Evolutionary conservation across 1,140 invertebrate genomes (phyloP), one percentile per base, ranked within the genome.

Genomic region (Coelopa frigida): DNA sequence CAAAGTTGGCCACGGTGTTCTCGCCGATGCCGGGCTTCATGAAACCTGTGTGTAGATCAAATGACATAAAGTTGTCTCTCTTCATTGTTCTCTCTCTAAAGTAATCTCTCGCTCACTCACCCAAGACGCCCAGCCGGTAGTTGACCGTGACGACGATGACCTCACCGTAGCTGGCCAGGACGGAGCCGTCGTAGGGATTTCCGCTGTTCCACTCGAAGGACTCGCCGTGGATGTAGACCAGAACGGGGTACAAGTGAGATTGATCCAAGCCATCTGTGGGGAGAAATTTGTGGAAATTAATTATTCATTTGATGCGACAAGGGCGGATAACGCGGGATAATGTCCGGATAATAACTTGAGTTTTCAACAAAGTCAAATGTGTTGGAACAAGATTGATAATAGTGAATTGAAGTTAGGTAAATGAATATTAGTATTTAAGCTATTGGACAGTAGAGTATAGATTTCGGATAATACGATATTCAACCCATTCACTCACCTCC

Each of bases 81-180:
- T 37, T 21, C 18, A 21, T 20, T 4, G 31, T n/a, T 33, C 20
- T 35, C 20, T 15, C 20, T 35, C 17, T 15, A 35, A 35, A 10
- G 17, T 5, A 18, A 15, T 35, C 20, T 14, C 7, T 35, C 33
- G 5, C 40, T 26, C 39, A 42, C 72, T 78, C 68, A 96, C 93
- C 93, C 51, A 97, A 72, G 53, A 94, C 83, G 8, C 92, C 93
- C 1, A 98, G 75, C 21, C 94, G 77, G 66, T 87, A 98, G 72
- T 98, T 98, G 22, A 98, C 70, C 12, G 88, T 95, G 27, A 97
- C 84, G 21, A 98, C 89, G 60, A 97, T 85, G 21, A 96, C 81
- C 56, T 90, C 82, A 26, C 90, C 89, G 56, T 89, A 94, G 36
- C 87, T 84, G 35, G 91, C 81, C 41, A 96, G 67, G 11, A 94